phyloP scores from a whole-genome alignment of 2,113 vertebrate species.

The Rhea pennata region DNA sequence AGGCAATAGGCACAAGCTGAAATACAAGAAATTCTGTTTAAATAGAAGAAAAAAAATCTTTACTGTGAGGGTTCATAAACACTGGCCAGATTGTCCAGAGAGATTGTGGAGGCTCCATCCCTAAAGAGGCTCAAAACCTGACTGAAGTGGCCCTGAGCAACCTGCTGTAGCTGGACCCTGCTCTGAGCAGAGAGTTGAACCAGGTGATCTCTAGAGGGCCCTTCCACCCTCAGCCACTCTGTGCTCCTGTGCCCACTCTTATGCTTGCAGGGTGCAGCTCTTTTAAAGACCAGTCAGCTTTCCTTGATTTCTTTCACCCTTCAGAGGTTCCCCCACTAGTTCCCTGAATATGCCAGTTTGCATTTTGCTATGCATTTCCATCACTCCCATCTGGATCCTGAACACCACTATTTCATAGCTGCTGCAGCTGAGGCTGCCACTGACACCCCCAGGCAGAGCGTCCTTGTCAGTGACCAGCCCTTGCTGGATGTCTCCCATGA shows the following conservation, averaged over 20 bases:
- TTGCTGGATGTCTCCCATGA: too few relatives aligned
- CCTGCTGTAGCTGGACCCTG: accelerated
- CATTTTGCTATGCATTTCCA: accelerated
- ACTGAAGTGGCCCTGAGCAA: accelerated
- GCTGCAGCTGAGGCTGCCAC: too few relatives aligned
- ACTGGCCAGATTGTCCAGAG: not conserved
- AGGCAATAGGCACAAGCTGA: not conserved
- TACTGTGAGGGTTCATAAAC: not conserved
- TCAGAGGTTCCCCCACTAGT: accelerated
- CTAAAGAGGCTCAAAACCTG: too few relatives aligned
- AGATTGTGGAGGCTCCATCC: not conserved
- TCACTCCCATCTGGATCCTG: not conserved
- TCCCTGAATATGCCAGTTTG: accelerated
- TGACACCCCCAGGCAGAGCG: too few relatives aligned
- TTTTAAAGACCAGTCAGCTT: accelerated
- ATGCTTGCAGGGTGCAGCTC: accelerated
- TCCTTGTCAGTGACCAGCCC: too few relatives aligned
- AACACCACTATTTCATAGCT: accelerated
- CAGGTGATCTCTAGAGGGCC: accelerated
- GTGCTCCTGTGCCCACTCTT: too few relatives aligned
- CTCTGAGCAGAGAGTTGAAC: not conserved
- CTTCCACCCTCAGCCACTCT: not conserved
- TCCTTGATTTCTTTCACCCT: accelerated
- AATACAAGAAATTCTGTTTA: not conserved
- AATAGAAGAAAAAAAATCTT: not conserved